Conservation (phyloP, 2,797 vertebrate species). For the Chiroxiphia lanceolata region DNA sequence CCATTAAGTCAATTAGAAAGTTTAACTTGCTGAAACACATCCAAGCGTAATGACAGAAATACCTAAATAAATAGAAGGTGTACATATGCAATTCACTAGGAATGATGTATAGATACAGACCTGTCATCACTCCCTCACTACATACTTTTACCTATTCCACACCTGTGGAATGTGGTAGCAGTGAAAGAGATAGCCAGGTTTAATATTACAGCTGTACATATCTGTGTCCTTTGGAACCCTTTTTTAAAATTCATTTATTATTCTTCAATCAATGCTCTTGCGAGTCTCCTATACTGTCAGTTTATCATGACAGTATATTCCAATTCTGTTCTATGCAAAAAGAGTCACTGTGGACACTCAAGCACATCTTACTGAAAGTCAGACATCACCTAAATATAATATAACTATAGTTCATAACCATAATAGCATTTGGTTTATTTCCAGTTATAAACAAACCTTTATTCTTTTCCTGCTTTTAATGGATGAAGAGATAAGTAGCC, state of each 20-base stretch:
- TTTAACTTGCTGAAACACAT: conserved; percentile 22
- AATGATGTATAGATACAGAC: conserved; percentile 10
- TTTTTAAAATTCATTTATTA: background rate
- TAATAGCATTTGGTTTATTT: background rate
- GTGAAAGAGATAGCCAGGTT: background rate
- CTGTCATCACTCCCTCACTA: conserved; percentile 24
- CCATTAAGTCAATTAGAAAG: conserved; percentile 51
- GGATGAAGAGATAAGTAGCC: background rate
- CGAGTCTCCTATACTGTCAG: background rate
- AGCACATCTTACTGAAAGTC: background rate
- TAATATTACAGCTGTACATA: background rate
- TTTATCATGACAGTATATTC: background rate
- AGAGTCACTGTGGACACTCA: background rate
- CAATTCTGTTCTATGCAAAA: background rate
- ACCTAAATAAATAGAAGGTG: conserved; percentile 42
- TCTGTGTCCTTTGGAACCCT: background rate
- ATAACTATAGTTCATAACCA: background rate
- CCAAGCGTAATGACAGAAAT: conserved; percentile 38
- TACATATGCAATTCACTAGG: conserved; percentile 13
- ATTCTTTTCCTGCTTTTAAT: background rate
- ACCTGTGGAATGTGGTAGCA: background rate
- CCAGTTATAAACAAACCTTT: background rate
- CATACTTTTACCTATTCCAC: conserved; percentile 18
- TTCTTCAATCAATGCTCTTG: background rate
- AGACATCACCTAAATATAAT: background rate